Evolutionary conservation across 2,797 vertebrate species (phyloP).

Genomic region (Microcaecilia unicolor): DNA sequence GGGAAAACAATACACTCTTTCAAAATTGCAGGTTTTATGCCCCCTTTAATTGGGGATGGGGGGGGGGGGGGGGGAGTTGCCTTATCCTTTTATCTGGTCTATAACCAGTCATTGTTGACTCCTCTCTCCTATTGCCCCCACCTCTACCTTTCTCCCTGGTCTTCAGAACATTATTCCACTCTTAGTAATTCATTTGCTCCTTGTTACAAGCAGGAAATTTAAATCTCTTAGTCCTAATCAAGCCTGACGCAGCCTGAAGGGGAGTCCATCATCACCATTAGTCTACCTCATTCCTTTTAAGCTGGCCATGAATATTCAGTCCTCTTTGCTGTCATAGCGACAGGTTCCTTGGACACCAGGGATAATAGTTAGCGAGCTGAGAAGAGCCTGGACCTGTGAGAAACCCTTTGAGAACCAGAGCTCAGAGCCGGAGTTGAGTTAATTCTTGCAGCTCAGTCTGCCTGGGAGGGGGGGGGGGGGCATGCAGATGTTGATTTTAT

Average conservation of each 20-base stretch:
- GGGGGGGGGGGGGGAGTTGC: no score
- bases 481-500: no score
- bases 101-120: no score
- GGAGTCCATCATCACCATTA: not conserved
- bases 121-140: no score
- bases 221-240: no score
- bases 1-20: no score
- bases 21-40: no score
- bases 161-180: not conserved
- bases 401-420: not conserved
- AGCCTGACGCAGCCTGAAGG: not conserved
- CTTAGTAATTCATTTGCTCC: no score
- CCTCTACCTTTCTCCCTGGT: not conserved
- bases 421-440: no score
- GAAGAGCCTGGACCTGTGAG: not conserved
- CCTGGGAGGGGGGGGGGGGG: no score
- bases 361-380: not conserved
- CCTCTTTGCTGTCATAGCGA: not conserved
- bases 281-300: not conserved
- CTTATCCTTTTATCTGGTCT: no score
- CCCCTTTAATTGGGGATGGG: no score
- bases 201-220: constrained; percentile 7
- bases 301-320: not conserved
- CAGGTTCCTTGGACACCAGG: not conserved
- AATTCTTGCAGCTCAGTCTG: not conserved